Conservation (phyloP, 2,888 invertebrate genomes). For the Epinotia brunnichana region DNA sequence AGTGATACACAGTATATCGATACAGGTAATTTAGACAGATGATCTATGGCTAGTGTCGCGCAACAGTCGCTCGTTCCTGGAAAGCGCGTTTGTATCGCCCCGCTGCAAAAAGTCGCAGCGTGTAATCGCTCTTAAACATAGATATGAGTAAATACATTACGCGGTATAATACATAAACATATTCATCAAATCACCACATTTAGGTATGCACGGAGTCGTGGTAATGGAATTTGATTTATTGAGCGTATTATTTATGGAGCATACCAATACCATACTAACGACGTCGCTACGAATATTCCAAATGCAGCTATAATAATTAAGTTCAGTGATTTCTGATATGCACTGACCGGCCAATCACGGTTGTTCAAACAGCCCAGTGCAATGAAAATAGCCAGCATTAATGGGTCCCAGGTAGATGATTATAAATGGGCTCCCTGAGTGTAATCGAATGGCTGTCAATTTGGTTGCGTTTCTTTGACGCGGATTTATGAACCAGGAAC, state of each 20-base stretch:
- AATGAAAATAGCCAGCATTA: slow-evolving; percentile 33
- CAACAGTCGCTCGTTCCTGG: too few relatives aligned
- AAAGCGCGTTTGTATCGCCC: too few relatives aligned
- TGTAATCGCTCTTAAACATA: too few relatives aligned
- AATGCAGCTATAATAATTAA: slow-evolving; percentile 17
- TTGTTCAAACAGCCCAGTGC: slow-evolving; percentile 18
- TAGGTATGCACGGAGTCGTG: not conserved
- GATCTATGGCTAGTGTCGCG: too few relatives aligned
- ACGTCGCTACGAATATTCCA: not conserved
- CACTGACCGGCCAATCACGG: slow-evolving; percentile 14
- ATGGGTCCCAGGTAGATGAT: slow-evolving; percentile 42
- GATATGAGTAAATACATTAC: too few relatives aligned
- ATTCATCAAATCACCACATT: too few relatives aligned
- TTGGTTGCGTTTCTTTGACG: slow-evolving; percentile 61
- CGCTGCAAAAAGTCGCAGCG: too few relatives aligned
- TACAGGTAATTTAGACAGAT: too few relatives aligned
- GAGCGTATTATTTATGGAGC: not conserved
- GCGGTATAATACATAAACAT: too few relatives aligned
- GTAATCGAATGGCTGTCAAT: slow-evolving; percentile 67
- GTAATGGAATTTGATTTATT: not conserved
- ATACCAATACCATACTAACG: not conserved
- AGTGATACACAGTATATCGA: too few relatives aligned
- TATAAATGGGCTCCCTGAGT: slow-evolving; percentile 53
- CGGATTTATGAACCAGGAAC: slow-evolving; percentile 63
- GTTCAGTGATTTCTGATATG: not conserved